These are phyloP conservation scores for Magallana gigas DNA, from an alignment of 1,140 invertebrate species.

Conservation along the genomic window DNA sequence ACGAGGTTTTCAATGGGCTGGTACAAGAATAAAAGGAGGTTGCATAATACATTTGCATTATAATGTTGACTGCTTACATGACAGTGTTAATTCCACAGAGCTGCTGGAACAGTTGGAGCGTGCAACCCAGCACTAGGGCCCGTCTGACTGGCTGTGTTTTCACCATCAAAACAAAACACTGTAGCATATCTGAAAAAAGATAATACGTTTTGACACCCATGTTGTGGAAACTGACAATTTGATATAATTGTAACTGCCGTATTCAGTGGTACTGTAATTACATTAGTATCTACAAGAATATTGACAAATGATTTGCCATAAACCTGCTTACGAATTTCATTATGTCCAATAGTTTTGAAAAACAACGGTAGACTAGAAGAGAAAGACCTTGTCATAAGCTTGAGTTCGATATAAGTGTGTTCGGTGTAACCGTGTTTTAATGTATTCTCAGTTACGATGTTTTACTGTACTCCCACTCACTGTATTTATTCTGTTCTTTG, in stretches of 20 bases:
- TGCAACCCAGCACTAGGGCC: slow-evolving; percentile 83
- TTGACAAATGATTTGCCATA: too few relatives aligned
- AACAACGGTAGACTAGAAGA: too few relatives aligned
- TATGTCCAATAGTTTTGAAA: too few relatives aligned
- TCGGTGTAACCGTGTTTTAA: too few relatives aligned
- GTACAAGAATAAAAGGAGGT: background rate
- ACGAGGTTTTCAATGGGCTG: background rate
- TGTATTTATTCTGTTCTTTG: slow-evolving; percentile 45
- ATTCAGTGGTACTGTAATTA: too few relatives aligned
- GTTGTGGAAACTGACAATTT: too few relatives aligned
- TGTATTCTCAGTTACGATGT: too few relatives aligned
- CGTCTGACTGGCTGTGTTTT: slow-evolving; percentile 78
- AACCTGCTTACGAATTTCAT: too few relatives aligned
- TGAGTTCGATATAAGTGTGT: too few relatives aligned
- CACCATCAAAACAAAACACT: slow-evolving; percentile 73
- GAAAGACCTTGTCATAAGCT: too few relatives aligned
- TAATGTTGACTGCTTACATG: slow-evolving; percentile 79
- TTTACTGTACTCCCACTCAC: slow-evolving; percentile 7
- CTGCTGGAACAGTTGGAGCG: slow-evolving; percentile 83
- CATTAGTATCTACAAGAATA: too few relatives aligned
- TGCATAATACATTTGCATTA: background rate
- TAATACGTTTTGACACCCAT: background rate
- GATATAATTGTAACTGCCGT: too few relatives aligned
- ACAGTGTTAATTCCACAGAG: slow-evolving; percentile 85
- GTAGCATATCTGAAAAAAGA: slow-evolving; percentile 38